A percentile compares a stretch with the other conserved stretches of the same genome.
Conservation (phyloP, 92 coral and sea anemone genomes). For the Epizoanthus illoricatus region DNA sequence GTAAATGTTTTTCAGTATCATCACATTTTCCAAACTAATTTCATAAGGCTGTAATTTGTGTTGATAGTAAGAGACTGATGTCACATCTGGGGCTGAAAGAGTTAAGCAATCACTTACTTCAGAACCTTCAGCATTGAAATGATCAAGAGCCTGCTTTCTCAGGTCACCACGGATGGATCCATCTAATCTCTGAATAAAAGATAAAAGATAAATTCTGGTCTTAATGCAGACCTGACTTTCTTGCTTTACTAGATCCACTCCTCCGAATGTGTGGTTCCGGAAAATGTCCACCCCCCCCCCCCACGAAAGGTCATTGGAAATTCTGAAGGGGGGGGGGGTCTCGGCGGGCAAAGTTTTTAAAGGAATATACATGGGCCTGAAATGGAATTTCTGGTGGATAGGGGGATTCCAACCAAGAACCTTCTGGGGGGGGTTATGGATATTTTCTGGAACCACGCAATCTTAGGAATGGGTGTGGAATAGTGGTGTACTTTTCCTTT, state of each 20-base stretch:
- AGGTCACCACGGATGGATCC: slow-evolving; percentile 96
- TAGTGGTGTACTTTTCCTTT: too few species aligned
- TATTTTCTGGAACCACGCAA: too few species aligned
- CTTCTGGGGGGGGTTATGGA: too few species aligned
- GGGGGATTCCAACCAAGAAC: too few species aligned
- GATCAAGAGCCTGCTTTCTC: slow-evolving; percentile 95
- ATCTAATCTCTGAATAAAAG: slow-evolving; percentile 74
- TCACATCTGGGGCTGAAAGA: not conserved
- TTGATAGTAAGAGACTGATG: not conserved
- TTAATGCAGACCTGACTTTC: not conserved
- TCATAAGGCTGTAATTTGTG: too few species aligned
- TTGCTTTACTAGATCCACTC: not conserved
- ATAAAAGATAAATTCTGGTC: not conserved
- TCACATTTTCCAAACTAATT: not conserved
- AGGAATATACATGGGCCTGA: too few species aligned
- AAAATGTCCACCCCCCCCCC: too few species aligned
- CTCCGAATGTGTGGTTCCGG: not conserved
- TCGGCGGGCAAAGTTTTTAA: too few species aligned
- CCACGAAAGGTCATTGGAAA: too few species aligned
- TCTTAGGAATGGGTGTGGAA: too few species aligned
- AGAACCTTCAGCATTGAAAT: slow-evolving; percentile 96
- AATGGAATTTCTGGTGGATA: too few species aligned
- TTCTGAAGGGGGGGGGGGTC: too few species aligned
- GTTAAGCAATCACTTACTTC: slow-evolving; percentile 61
- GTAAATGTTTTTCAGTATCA: not conserved